Conservation (phyloP, 2,888 invertebrate genomes). For the Onthophagus sagittarius region DNA sequence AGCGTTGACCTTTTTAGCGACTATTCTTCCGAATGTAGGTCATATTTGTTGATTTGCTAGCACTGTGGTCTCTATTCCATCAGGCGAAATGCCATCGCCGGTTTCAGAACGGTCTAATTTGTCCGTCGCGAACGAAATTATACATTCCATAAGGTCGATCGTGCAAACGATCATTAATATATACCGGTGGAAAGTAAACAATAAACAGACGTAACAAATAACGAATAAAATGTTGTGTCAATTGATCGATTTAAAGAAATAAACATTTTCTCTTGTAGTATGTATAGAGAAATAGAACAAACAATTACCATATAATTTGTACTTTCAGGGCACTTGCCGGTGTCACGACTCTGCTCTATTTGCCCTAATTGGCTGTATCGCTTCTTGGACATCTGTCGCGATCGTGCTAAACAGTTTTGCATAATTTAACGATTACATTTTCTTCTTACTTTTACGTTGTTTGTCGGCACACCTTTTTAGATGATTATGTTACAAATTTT, state of each 20-base stretch:
- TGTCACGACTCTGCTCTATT: constrained; percentile 21
- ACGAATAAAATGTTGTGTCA: background rate
- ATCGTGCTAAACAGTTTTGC: constrained; percentile 25
- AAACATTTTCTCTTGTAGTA: background rate
- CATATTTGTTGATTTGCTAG: constrained; percentile 4
- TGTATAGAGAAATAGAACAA: constrained; percentile 1
- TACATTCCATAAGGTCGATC: background rate
- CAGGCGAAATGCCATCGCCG: constrained; percentile 2
- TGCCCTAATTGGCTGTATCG: constrained; percentile 29
- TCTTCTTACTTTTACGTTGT: background rate
- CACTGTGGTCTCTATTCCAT: constrained; percentile 4
- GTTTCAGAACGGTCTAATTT: background rate
- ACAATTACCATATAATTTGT: background rate
- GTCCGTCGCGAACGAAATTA: background rate
- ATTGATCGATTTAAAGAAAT: background rate
- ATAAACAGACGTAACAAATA: background rate
- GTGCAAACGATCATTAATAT: background rate
- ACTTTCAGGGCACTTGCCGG: constrained; percentile 14
- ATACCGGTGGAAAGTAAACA: background rate
- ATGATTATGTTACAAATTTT: background rate
- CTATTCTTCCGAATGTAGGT: constrained; percentile 10
- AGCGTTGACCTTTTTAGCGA: constrained; percentile 10
- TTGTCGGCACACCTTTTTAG: background rate
- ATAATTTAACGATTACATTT: constrained; percentile 20
- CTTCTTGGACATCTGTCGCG: constrained; percentile 26